Base-by-base conservation (phyloP, 2,113 vertebrate species). In the Elephantulus edwardii region DNA sequence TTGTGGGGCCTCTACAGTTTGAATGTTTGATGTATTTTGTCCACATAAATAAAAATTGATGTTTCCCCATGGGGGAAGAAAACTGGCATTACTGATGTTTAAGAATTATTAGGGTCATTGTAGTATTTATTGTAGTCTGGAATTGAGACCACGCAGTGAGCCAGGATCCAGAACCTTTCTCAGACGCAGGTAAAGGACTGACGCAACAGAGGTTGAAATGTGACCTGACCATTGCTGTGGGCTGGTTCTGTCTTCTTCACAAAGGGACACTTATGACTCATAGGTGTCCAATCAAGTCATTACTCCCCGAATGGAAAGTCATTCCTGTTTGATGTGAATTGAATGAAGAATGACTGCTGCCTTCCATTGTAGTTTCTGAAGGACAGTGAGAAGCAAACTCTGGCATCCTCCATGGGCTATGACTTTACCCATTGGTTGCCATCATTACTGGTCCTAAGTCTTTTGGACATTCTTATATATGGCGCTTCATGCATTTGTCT, bases 221-320 rank as follows among this genome's bases (percentile, higher is more conserved):
- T 95, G 92, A 96, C 92, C 93, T 94, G 93, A 95, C 74, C 94
- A 86, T 93, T 95, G 95, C 93, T 88, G 89, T 13, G 91, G 92
- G 92, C 96, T 96, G 94, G 94, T 94, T 95, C 94, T 94, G 94
- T 96, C 96, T 91, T 97, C 94, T 96, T 97, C 94, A 86, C 96
- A 95, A 95, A 94, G 93, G 91, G 94, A 95, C 91, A 94, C 94
- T 94, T 96, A 96, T 97, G 97, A 97, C 95, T 97, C 97, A 96
- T 94, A 93, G 72, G 87, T 95, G 94, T 95, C 96, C 96, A 94
- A 96, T 97, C 52, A 0, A 97, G 94, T 90, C 93, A 95, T 97
- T 97, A 95, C 82, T 93, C 96, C 96, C 93, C 95, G 95, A 89
- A 64, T 77, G 86, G 95, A 94, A 95, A 90, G 96, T 97, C 94